Percentiles rank a stretch among this genome's conserved stretches.
Evolutionary conservation across 2,797 vertebrate genomes (phyloP).

Genomic region (Dicrostonyx torquatus): DNA sequence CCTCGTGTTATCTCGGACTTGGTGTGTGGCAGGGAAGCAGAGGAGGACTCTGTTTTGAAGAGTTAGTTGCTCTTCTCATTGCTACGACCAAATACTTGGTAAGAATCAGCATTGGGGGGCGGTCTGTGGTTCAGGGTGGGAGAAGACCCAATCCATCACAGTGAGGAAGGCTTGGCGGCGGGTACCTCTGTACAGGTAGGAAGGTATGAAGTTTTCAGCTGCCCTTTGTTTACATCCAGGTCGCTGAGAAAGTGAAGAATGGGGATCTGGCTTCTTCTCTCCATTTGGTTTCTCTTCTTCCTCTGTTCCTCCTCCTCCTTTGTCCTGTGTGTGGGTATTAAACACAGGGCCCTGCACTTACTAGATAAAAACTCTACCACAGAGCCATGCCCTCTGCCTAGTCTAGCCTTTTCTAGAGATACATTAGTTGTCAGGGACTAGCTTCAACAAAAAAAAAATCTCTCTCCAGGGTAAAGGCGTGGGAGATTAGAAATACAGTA

Average conservation of each 20-base stretch:
- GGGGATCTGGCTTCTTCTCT: background rate
- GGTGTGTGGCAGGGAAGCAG: background rate
- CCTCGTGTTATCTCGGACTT: rapidly evolving
- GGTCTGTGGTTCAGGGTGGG: background rate
- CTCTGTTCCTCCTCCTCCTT: too few species aligned
- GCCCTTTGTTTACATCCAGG: too few species aligned
- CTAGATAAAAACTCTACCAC: background rate
- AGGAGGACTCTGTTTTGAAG: background rate
- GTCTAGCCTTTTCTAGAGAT: background rate
- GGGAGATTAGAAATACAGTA: too few species aligned
- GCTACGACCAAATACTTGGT: background rate
- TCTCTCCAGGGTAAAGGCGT: too few species aligned
- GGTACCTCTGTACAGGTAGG: background rate
- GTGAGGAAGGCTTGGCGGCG: background rate
- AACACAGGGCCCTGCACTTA: background rate
- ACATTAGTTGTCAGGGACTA: background rate
- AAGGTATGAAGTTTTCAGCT: background rate
- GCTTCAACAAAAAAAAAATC: too few species aligned
- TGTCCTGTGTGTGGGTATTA: background rate
- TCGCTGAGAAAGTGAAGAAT: background rate
- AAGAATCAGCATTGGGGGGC: background rate
- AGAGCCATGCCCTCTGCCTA: background rate
- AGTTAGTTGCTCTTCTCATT: background rate
- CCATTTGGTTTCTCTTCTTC: background rate
- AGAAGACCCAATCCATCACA: background rate